phyloP scores from a whole-genome alignment of 2,797 vertebrate genomes.

The Heterohyrax brucei region DNA sequence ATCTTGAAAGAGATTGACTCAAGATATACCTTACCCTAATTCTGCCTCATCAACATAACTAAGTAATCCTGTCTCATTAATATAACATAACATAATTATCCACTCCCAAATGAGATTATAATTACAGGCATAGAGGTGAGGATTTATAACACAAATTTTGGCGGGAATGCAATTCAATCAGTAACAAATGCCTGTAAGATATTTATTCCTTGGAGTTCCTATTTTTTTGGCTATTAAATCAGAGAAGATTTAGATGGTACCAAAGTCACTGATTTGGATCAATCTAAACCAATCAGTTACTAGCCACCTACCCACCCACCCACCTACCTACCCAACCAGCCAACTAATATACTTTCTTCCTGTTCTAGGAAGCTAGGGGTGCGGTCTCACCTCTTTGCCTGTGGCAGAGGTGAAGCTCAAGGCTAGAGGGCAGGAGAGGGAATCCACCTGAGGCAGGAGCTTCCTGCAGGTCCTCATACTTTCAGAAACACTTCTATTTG shows the following conservation, averaged over 20 bases:
- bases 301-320: too few species aligned
- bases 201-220: constrained; percentile 1
- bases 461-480: too few species aligned
- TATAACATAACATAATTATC: not conserved
- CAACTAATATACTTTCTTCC: not conserved
- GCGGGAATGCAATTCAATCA: not conserved
- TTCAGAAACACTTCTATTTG: constrained; percentile 8
- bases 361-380: not conserved
- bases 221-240: not conserved
- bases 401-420: not conserved
- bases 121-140: not conserved
- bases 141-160: not conserved
- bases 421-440: accelerated
- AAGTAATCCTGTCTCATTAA: too few species aligned
- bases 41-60: not conserved
- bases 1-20: not conserved
- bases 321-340: not conserved
- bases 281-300: not conserved
- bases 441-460: too few species aligned
- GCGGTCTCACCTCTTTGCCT: not conserved
- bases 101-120: not conserved
- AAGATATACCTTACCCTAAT: not conserved
- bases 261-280: not conserved
- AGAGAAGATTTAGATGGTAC: not conserved
- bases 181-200: not conserved